phyloP scores from a whole-genome alignment of 2,113 vertebrate genomes.

The Dicaeum eximium region DNA sequence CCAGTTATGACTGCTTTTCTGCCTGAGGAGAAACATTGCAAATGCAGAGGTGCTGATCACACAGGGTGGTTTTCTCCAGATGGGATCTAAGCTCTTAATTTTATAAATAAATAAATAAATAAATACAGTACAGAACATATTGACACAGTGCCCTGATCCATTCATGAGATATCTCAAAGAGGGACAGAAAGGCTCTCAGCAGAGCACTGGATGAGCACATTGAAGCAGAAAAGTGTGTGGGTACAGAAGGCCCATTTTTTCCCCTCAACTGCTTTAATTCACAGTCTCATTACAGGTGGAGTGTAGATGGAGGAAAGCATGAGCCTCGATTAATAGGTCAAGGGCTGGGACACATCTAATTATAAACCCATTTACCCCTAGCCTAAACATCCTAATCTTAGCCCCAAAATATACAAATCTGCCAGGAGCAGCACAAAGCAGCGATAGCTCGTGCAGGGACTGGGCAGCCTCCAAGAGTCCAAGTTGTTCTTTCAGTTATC shows the following conservation, averaged over 20 bases:
- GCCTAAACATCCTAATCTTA: conserved; percentile 47
- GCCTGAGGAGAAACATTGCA: not conserved
- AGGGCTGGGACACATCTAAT: not conserved
- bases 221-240: not conserved
- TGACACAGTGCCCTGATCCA: not conserved
- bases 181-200: not conserved
- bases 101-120: not conserved
- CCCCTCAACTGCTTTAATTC: not conserved
- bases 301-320: not conserved
- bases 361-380: not conserved
- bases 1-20: not conserved
- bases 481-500: not conserved
- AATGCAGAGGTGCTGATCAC: not conserved
- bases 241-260: not conserved
- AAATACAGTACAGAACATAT: not conserved
- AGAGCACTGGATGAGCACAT: not conserved
- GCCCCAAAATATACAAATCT: not conserved
- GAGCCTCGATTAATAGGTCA: not conserved
- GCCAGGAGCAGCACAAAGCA: not conserved
- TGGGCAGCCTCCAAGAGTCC: not conserved
- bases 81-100: not conserved
- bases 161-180: no score
- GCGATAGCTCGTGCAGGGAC: accelerated
- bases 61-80: not conserved
- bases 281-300: not conserved